Evolutionary conservation across 2,797 vertebrate genomes (phyloP).

Genomic region (Denticeps clupeoides): DNA sequence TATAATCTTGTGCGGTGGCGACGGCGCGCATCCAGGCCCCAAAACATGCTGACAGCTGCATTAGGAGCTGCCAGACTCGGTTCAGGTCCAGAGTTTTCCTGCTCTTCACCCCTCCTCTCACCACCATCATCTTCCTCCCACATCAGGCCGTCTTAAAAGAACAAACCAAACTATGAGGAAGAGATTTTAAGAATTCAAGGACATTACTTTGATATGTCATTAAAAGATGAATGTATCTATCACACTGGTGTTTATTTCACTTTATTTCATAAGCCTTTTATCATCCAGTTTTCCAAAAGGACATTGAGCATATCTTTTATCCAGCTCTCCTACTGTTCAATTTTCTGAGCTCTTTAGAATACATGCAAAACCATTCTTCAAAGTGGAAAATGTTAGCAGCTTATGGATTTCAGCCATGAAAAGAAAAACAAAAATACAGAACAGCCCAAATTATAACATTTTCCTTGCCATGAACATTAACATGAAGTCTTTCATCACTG

Average conservation of each 20-base stretch:
- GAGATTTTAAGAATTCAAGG: neutral
- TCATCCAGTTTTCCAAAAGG: neutral
- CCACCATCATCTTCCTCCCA: neutral
- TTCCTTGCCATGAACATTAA: too few relatives aligned
- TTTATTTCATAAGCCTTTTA: slow-evolving; percentile 31
- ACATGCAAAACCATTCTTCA: too few relatives aligned
- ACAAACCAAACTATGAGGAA: neutral
- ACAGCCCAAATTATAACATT: too few relatives aligned
- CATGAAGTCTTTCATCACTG: too few relatives aligned
- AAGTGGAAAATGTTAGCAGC: too few relatives aligned
- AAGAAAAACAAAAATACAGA: too few relatives aligned
- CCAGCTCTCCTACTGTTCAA: neutral
- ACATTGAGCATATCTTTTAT: neutral
- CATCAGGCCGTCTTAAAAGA: neutral
- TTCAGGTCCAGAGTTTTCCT: slow-evolving; percentile 32
- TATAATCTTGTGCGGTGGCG: slow-evolving; percentile 37
- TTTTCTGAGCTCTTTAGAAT: neutral
- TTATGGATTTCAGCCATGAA: too few relatives aligned
- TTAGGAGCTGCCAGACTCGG: slow-evolving; percentile 49
- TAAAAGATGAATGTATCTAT: too few relatives aligned
- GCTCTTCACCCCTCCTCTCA: slow-evolving; percentile 3
- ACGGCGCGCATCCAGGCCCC: slow-evolving; percentile 35
- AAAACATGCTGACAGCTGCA: slow-evolving; percentile 49
- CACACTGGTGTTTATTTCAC: too few relatives aligned
- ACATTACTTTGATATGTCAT: too few relatives aligned